Evolutionary conservation across 2,888 invertebrate species (phyloP).

Genomic region (Omphaloscelis lunosa): DNA sequence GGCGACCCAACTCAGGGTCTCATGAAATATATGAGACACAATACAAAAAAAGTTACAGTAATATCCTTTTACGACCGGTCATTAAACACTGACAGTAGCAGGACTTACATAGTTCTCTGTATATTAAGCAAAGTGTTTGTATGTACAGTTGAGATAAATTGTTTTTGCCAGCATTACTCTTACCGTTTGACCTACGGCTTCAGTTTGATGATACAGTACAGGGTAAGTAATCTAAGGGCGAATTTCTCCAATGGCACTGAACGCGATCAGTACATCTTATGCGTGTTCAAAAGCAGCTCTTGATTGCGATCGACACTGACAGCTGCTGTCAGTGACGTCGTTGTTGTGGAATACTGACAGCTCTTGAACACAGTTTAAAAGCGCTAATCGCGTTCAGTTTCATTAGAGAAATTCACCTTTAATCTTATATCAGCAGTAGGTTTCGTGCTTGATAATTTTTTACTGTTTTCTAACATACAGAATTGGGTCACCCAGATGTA

Average conservation of each 20-base stretch:
- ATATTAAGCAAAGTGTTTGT: conserved; percentile 58
- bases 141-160: background rate
- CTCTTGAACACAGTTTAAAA: background rate
- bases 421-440: background rate
- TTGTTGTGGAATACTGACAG: background rate
- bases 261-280: background rate
- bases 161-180: background rate
- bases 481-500: background rate
- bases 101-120: conserved; percentile 61
- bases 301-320: too few species aligned
- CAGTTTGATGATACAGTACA: background rate
- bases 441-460: background rate
- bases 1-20: conserved; percentile 49
- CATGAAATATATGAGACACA: conserved; percentile 65
- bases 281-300: background rate
- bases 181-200: background rate
- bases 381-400: background rate
- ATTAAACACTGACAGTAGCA: conserved; percentile 81
- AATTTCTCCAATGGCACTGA: background rate
- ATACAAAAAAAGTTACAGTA: conserved; percentile 75
- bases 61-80: conserved; percentile 77
- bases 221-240: background rate
- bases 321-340: background rate
- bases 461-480: background rate
- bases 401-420: background rate